phyloP scores from a whole-genome alignment of 1,140 invertebrate genomes.

The Caenorhabditis tropicalis region DNA sequence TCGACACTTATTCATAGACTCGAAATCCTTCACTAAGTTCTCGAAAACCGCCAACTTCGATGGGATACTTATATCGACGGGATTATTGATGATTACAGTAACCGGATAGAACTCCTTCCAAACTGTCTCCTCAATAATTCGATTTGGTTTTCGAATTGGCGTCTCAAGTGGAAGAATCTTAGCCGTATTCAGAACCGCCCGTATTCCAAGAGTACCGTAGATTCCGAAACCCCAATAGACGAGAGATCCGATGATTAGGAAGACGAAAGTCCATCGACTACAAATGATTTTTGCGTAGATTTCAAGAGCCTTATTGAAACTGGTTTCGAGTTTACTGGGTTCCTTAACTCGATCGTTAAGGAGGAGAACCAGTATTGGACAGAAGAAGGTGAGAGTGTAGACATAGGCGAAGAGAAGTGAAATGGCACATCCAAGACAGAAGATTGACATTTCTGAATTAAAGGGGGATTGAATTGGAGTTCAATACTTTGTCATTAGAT shows the following conservation, averaged over 20 bases:
- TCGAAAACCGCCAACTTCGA: slow-evolving; percentile 51
- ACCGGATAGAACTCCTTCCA: slow-evolving; percentile 72
- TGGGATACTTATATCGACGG: slow-evolving; percentile 61
- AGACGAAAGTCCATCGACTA: background rate
- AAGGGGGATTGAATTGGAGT: background rate
- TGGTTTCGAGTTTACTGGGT: slow-evolving; percentile 30
- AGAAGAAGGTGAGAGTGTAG: slow-evolving; percentile 69
- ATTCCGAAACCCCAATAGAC: slow-evolving; percentile 68
- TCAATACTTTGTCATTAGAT: background rate
- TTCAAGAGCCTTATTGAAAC: background rate
- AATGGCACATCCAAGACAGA: slow-evolving; percentile 68
- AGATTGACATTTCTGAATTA: slow-evolving; percentile 76
- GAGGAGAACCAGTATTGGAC: slow-evolving; percentile 63
- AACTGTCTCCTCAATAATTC: slow-evolving; percentile 65
- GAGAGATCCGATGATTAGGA: background rate
- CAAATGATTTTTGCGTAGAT: slow-evolving; percentile 35
- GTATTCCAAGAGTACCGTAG: slow-evolving; percentile 59
- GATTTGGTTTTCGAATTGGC: slow-evolving; percentile 63
- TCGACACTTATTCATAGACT: slow-evolving; percentile 56
- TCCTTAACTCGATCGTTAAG: background rate
- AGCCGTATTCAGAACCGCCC: slow-evolving; percentile 62
- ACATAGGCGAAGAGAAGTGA: slow-evolving; percentile 67
- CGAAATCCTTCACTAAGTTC: slow-evolving; percentile 66
- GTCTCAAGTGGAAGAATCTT: slow-evolving; percentile 67
- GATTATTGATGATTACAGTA: slow-evolving; percentile 68